Base-by-base conservation (phyloP, 2,888 invertebrate species). In the Anagyrus pseudococci region DNA sequence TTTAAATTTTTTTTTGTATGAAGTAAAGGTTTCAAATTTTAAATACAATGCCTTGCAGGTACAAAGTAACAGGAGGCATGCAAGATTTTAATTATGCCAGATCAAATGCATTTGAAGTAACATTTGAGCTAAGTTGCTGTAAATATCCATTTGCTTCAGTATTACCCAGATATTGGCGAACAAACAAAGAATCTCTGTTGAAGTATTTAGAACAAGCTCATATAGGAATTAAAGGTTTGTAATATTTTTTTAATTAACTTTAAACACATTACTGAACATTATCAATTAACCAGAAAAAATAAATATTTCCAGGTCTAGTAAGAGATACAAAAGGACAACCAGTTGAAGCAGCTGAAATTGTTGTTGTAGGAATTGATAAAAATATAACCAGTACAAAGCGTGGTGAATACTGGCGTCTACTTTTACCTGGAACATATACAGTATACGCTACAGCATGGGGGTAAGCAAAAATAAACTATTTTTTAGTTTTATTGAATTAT, bases 51-150 rank as follows among this genome's bases (percentile, higher is more conserved):
- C n/a, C 19, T 10, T 17, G 43, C 2, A 80, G 80, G 80, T 81
- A 81, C 54, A 73, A 79, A 71, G 79, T 81, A 13, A 68, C 83
- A 87, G 93, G 96, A 75, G 98, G 98, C 46, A 99, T 99, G 98
- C 94, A 94, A 83, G 99, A 99, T 82, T 99, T 94, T 84, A 99
- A 98, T 84, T 99, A 99, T 81, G 86, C 93, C 3, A 88, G 92
- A 76, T 94, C 94, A 2, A 98, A 98, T 82, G 94, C 96, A 78
- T 94, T 96, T 79, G 99, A 99, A 80, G 89, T 99, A 61, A 99
- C 99, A 0, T 88, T 99, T 73, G 99, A 99, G 80, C 82, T 99
- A 73, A 94, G 95, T 46, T 99, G 99, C 83, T 93, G 93, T 83
- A 99, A 99, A 82, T 98, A 88, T 80, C 99, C 99, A 0, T 67